Evolutionary conservation across 2,888 invertebrate species (phyloP).

Genomic region (Gonocerus acuteangulatus): DNA sequence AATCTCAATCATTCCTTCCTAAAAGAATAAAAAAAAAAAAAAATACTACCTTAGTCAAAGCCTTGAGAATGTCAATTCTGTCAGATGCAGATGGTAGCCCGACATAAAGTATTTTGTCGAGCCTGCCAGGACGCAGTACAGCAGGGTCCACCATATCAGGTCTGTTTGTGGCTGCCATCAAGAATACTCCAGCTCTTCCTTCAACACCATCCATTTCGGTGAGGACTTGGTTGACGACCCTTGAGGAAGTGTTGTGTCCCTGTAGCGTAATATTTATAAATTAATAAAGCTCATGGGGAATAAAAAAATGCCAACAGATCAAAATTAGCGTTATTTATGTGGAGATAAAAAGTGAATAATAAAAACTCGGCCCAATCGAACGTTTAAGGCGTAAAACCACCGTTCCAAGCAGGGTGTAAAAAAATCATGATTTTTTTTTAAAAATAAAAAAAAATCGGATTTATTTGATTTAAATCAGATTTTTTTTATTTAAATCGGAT

Average conservation of each 20-base stretch:
- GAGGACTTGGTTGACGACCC: constrained; percentile 92
- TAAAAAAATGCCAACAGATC: background rate
- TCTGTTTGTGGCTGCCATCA: constrained; percentile 93
- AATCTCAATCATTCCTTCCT: too few species aligned
- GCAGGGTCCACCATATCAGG: constrained; percentile 96
- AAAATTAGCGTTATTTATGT: background rate
- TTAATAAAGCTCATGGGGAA: constrained; percentile 39
- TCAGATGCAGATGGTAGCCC: constrained; percentile 75
- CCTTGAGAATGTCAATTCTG: constrained; percentile 77
- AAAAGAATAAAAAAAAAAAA: too few species aligned
- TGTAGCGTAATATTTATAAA: constrained; percentile 39
- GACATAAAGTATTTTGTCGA: constrained; percentile 84
- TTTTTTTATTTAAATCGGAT: too few species aligned
- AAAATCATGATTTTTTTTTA: too few species aligned
- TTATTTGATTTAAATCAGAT: too few species aligned
- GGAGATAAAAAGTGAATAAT: background rate
- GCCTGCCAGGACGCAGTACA: constrained; percentile 75
- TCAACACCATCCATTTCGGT: constrained; percentile 99
- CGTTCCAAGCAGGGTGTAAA: too few species aligned
- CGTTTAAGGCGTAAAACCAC: background rate
- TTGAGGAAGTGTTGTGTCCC: constrained; percentile 59
- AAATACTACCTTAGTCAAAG: constrained; percentile 68
- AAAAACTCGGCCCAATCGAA: background rate
- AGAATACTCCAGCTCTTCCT: constrained; percentile 81
- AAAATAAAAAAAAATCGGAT: too few species aligned